phyloP scores from a whole-genome alignment of 2,113 vertebrate species.

The Carlito syrichta region DNA sequence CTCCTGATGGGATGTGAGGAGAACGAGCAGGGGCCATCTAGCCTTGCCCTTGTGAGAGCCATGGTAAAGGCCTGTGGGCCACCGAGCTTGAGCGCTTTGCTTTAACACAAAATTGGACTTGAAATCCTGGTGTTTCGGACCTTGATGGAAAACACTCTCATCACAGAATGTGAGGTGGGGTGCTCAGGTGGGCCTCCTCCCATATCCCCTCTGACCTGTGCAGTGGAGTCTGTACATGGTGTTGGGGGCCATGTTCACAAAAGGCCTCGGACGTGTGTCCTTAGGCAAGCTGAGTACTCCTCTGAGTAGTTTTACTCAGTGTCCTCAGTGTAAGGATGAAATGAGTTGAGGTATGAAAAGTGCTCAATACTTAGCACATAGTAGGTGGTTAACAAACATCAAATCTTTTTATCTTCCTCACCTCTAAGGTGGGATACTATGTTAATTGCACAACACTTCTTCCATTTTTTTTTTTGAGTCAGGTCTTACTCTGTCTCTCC shows the following conservation, averaged over 20 bases:
- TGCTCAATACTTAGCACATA: neutral
- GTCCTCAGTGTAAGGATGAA: neutral
- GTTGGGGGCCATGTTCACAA: conserved; percentile 54
- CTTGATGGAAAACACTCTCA: neutral
- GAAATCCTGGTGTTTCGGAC: neutral
- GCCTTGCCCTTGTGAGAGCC: too few relatives aligned
- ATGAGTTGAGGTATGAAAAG: neutral
- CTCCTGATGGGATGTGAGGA: neutral
- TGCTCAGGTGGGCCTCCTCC: neutral
- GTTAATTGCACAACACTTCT: neutral
- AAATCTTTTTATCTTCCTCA: neutral
- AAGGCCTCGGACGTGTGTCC: conserved; percentile 57
- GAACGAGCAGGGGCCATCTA: too few relatives aligned
- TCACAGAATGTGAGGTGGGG: neutral
- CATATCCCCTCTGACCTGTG: conserved; percentile 60
- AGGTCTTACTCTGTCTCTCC: too few relatives aligned
- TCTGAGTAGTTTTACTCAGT: neutral
- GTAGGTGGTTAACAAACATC: neutral
- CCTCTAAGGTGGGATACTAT: neutral
- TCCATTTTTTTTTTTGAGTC: too few relatives aligned
- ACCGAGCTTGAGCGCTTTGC: neutral
- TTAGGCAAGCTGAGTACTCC: neutral
- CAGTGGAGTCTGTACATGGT: conserved; percentile 50
- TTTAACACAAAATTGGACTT: neutral
- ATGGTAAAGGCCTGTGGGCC: neutral